Evolutionary conservation across 2,888 invertebrate species (phyloP).

Genomic region (Leptopilina myrica): DNA sequence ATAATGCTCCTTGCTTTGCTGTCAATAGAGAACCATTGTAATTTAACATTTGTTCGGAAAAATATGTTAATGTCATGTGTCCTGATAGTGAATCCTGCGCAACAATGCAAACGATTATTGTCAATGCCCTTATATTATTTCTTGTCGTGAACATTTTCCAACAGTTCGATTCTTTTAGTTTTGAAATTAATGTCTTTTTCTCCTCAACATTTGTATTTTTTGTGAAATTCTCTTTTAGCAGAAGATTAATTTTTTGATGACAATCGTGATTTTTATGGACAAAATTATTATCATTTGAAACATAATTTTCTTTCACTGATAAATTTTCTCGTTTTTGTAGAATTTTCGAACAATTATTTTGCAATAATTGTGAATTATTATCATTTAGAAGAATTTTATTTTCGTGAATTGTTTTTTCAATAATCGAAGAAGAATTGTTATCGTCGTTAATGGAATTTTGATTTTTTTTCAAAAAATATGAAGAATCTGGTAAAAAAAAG

Average conservation of each 20-base stretch:
- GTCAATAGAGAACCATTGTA: slow-evolving; percentile 78
- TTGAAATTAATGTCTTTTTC: neutral
- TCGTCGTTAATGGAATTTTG: no score
- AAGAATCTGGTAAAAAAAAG: slow-evolving; percentile 80
- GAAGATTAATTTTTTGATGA: no score
- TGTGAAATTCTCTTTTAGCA: neutral
- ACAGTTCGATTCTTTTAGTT: neutral
- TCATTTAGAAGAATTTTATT: no score
- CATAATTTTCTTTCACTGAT: no score
- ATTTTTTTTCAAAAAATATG: slow-evolving; percentile 5
- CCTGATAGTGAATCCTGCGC: slow-evolving; percentile 77
- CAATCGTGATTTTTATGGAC: no score
- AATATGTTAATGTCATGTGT: slow-evolving; percentile 80
- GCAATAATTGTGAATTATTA: no score
- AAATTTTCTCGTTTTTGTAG: no score
- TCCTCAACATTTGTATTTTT: neutral
- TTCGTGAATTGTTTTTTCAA: no score
- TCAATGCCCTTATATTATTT: neutral
- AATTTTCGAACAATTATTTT: no score
- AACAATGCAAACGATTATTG: neutral
- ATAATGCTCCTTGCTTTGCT: slow-evolving; percentile 78
- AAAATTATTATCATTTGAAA: no score
- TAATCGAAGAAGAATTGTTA: no score
- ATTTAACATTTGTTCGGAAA: slow-evolving; percentile 81
- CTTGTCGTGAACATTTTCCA: slow-evolving; percentile 11